Conservation (phyloP, 37 sponge, comb jelly and placozoan species). For the Hexactinellida sp. region DNA sequence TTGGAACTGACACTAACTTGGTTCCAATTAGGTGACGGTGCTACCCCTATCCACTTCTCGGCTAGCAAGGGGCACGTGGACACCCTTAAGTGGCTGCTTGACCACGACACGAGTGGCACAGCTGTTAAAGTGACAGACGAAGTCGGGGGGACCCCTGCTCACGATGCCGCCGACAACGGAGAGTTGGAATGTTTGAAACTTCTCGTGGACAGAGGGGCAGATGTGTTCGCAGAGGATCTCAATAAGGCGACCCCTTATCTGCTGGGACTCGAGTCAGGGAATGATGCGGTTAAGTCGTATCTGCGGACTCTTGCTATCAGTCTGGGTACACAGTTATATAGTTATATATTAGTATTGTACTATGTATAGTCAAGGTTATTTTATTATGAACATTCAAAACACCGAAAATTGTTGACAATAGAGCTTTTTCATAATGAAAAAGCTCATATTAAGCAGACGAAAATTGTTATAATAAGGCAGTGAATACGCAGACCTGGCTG, state of each 20-base stretch:
- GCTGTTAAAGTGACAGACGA: conserved; percentile 33
- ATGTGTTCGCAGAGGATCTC: not conserved
- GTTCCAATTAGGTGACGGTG: conserved; percentile 36
- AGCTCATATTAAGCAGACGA: too few relatives aligned
- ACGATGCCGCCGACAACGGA: conserved; percentile 70
- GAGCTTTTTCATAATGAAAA: too few relatives aligned
- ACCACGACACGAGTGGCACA: conserved; percentile 41
- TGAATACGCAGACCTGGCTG: too few relatives aligned
- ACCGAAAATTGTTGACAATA: too few relatives aligned
- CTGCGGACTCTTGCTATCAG: not conserved
- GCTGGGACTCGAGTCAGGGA: not conserved
- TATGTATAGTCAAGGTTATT: too few relatives aligned
- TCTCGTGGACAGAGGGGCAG: not conserved
- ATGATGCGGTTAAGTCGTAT: not conserved
- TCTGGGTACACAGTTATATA: not conserved
- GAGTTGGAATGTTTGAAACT: conserved; percentile 4
- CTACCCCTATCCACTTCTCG: conserved; percentile 69
- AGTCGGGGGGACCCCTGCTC: conserved; percentile 64
- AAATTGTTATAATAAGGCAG: too few relatives aligned
- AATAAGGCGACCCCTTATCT: not conserved
- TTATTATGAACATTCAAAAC: too few relatives aligned
- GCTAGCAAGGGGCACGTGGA: conserved; percentile 45
- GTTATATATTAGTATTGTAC: too few relatives aligned
- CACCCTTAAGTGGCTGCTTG: conserved; percentile 49
- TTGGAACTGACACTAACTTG: too few relatives aligned